Base-by-base conservation (phyloP, 2,113 vertebrate species). In the Gymnorhina tibicen region DNA sequence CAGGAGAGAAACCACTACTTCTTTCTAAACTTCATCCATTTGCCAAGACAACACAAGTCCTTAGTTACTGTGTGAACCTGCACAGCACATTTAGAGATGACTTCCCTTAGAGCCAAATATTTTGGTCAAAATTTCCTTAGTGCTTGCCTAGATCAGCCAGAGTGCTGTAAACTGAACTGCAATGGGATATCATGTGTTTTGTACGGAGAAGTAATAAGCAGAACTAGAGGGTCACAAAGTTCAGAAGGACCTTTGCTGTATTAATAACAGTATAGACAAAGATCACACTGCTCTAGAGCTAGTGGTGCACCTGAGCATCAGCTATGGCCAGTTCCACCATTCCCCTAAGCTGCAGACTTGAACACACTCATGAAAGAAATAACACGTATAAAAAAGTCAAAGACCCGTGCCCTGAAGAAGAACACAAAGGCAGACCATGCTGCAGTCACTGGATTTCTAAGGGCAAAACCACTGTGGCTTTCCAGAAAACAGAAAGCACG, bases 381-480 rank as follows among this genome's bases (percentile, higher is more conserved):
- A 72, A 14, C 4, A 47, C 0, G 0, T 33, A 8, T 9, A 16
- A 21, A 56, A 55, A 49, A 5, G 32, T 53, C 22, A 39, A 63
- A 91, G 46, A 21, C 7, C 3, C 16, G 27, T 6, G 6, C 2
- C 8, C 10, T 22, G 42, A 50, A 69, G 30, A 23, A 46, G 26
- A 64, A 8, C 35, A 77, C 8, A 59, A 42, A 67, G 11, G 11
- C 24, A 70, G 16, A 33, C 7, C 15, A 13, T 0, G 1, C 4
- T 2, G 2, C 9, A 60, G 32, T 35, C 18, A 13, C 11, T 18
- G 7, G 7, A 23, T 60, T 85, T 63, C 22, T 56, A 16, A 68
- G 3, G 44, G 3, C 8, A 32, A 3, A 12, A 5, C 1, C 15
- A 13, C 15, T 14, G 16, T 1, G 1, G 35, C 2, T 8, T 7